phyloP scores from a whole-genome alignment of 92 coral and sea anemone species.

The Epizoanthus scotinus region DNA sequence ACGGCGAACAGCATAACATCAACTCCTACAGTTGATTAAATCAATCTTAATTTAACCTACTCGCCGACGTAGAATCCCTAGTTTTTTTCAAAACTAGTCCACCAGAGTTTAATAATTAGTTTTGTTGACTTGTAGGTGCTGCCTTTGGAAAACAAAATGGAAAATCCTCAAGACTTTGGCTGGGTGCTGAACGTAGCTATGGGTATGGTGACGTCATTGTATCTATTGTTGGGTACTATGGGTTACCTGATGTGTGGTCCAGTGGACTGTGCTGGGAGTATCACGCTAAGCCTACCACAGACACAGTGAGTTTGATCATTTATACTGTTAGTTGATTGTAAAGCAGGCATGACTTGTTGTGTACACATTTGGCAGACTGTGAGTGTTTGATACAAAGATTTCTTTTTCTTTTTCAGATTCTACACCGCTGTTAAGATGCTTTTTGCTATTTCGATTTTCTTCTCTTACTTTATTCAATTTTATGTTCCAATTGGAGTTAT shows the following conservation, averaged over 20 bases:
- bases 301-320: constrained; percentile 67
- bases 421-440: constrained; percentile 72
- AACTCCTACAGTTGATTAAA: no score
- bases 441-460: constrained; percentile 74
- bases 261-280: constrained; percentile 77
- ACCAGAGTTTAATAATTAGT: background rate
- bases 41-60: no score
- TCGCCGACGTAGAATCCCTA: no score
- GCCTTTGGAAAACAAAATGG: constrained; percentile 92
- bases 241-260: constrained; percentile 82
- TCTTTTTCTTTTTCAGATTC: constrained; percentile 60
- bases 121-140: constrained; percentile 57
- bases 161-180: constrained; percentile 78
- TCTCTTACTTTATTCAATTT: constrained; percentile 91
- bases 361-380: no score
- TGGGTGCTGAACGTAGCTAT: constrained; percentile 74
- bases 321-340: no score
- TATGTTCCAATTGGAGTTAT: constrained; percentile 85
- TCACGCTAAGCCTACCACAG: constrained; percentile 86
- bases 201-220: constrained; percentile 67
- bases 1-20: no score
- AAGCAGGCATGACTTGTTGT: no score
- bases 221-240: constrained; percentile 67
- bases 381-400: no score
- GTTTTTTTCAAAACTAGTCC: no score